phyloP scores from a whole-genome alignment of 2,797 vertebrate species.

The Aphelocoma californica region DNA sequence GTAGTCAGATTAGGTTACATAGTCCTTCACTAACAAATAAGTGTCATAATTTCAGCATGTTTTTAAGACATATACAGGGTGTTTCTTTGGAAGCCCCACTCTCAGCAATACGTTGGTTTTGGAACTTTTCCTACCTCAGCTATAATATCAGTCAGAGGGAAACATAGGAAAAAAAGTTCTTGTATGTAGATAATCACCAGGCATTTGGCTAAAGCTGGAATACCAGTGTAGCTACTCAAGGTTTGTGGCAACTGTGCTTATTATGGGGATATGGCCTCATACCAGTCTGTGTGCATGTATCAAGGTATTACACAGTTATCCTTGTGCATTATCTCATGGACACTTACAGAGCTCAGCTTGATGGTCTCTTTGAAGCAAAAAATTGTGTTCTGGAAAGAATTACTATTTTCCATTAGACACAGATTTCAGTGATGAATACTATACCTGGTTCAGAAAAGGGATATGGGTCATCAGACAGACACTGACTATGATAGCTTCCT shows the following conservation, averaged over 20 bases:
- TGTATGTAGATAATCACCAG: slow-evolving; percentile 40
- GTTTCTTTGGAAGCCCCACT: background rate
- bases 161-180: slow-evolving; percentile 39
- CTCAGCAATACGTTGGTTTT: background rate
- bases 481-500: background rate
- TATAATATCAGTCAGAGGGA: slow-evolving; percentile 16
- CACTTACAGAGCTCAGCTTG: background rate
- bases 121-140: slow-evolving; percentile 26
- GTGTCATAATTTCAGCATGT: slow-evolving; percentile 6
- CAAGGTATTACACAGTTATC: background rate
- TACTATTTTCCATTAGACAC: background rate
- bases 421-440: background rate
- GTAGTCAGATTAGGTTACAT: background rate
- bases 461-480: background rate
- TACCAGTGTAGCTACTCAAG: background rate
- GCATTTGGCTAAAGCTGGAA: slow-evolving; percentile 10
- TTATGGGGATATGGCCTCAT: background rate
- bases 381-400: background rate
- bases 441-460: background rate
- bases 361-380: background rate
- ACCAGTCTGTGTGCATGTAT: background rate
- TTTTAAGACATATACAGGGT: slow-evolving; percentile 12
- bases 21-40: background rate
- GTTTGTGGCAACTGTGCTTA: slow-evolving; percentile 7
- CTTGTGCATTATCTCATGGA: background rate